These are phyloP conservation scores for Neotragus moschatus DNA, from an alignment of 2,113 vertebrate genomes.

Conservation along the genomic window DNA sequence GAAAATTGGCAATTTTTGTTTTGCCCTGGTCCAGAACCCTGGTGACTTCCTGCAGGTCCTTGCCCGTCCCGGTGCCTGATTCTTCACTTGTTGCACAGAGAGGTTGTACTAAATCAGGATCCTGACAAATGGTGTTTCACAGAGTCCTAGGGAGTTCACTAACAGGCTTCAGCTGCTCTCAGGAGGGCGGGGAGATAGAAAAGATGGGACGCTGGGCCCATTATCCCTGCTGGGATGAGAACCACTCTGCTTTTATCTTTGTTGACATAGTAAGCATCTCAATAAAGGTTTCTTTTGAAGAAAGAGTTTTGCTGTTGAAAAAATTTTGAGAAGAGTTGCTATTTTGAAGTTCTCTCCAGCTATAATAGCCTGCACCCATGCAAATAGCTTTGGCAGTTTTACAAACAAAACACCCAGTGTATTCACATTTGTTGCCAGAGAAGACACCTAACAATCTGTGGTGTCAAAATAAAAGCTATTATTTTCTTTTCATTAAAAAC, in stretches of 20 bases:
- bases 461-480: neutral
- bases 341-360: neutral
- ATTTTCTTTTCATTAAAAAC: slow-evolving; percentile 13
- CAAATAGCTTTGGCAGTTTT: neutral
- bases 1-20: neutral
- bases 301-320: neutral
- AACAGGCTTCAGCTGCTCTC: neutral
- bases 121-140: neutral
- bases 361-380: neutral
- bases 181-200: neutral
- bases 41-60: too few relatives aligned
- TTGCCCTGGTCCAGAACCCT: neutral
- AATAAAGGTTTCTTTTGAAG: slow-evolving; percentile 8
- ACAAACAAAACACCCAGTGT: neutral
- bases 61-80: neutral
- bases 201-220: neutral
- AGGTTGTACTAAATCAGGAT: neutral
- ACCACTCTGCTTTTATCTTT: neutral
- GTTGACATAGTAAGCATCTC: slow-evolving; percentile 19
- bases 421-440: neutral
- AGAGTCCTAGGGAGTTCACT: neutral
- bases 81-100: neutral
- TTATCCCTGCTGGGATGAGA: neutral
- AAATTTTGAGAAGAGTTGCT: neutral
- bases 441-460: neutral